A percentile compares a stretch with the other conserved stretches of the same genome.
These are phyloP conservation scores for Hoplostethus mediterraneus DNA, from an alignment of 2,797 vertebrate genomes.

Conservation along the genomic window DNA sequence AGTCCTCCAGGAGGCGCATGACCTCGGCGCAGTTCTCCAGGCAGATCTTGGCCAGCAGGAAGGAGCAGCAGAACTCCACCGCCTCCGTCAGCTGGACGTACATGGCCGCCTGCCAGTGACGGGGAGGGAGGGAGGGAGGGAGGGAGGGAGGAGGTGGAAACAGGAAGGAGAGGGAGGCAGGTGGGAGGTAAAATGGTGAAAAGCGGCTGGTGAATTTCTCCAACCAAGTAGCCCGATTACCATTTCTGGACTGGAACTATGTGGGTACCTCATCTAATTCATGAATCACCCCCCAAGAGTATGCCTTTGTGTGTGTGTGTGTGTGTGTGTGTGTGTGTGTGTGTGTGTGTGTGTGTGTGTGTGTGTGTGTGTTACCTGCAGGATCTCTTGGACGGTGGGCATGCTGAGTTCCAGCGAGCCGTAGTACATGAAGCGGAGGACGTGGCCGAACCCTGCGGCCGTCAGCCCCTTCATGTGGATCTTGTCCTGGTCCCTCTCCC, in stretches of 20 bases:
- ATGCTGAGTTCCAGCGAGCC: slow-evolving; percentile 99
- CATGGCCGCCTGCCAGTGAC: slow-evolving; percentile 89
- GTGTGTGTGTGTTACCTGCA: slow-evolving; percentile 81
- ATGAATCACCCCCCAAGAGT: no score
- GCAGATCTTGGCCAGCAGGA: slow-evolving; percentile 98
- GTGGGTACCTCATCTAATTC: no score
- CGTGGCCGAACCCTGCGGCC: slow-evolving; percentile 96
- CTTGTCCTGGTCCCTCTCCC: slow-evolving; percentile 98
- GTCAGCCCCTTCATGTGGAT: slow-evolving; percentile 99
- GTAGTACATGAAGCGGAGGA: slow-evolving; percentile 99
- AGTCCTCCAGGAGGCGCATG: slow-evolving; percentile 99
- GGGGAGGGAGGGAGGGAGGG: background rate
- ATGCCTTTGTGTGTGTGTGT: no score
- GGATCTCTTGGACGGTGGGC: slow-evolving; percentile 97
- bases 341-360: background rate
- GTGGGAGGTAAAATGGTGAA: no score
- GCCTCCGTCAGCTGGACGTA: slow-evolving; percentile 99
- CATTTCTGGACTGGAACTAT: no score
- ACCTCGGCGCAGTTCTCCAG: slow-evolving; percentile 99
- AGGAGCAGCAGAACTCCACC: slow-evolving; percentile 99
- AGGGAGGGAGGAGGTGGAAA: background rate
- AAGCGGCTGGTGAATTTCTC: no score
- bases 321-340: slow-evolving; percentile 3
- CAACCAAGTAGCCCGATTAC: no score
- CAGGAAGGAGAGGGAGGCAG: background rate